Base-by-base conservation (phyloP, 2,797 vertebrate species). In the Galaxias olidus region DNA sequence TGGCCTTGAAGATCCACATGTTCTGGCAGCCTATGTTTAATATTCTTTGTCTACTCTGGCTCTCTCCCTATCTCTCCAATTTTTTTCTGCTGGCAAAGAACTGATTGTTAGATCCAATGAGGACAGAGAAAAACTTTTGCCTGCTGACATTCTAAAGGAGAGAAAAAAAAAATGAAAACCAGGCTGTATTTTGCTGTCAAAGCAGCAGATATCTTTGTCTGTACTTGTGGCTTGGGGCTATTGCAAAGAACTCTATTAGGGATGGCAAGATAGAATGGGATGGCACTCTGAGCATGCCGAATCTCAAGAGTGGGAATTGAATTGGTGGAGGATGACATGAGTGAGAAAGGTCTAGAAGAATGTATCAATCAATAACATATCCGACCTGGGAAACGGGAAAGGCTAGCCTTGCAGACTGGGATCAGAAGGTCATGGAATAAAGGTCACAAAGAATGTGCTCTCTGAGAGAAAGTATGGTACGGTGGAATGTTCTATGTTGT, bases 1-100 rank as follows among this genome's bases (percentile, higher is more conserved):
- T 43, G 57, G 59, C 72, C 68, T 57, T 66, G 54, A 68, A 63
- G 61, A 80, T 73, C 72, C 61, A 59, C 41, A 55, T 51, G 64
- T 73, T 71, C 45, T 52, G 65, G 71, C 65, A 54, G 63, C 59
- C 54, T 65, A 70, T 63, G 63, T n/a, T 20, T 53, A 61, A 68
- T 71, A 68, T 71, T 76, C 11, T 61, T 49, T 63, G 17, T 15
- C 58, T 45, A 11, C 9, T 40, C 17, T 15, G 30, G 64, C 20
- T 65, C 53, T 18, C 4, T 42, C 43, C 42, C 18, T 42, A n/a
- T 64, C 47, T 55, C 61, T 45, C 61, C 18, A 51, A 53, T 17
- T 10, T 30, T 47, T 42, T 41, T 7, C 8, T 1, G 2, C 17
- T 15, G 44, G 63, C 63, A 53, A 57, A 52, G 56, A 74, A 68